Evolutionary conservation across 2,113 vertebrate genomes (phyloP).

Genomic region (Cryptotis parvus): DNA sequence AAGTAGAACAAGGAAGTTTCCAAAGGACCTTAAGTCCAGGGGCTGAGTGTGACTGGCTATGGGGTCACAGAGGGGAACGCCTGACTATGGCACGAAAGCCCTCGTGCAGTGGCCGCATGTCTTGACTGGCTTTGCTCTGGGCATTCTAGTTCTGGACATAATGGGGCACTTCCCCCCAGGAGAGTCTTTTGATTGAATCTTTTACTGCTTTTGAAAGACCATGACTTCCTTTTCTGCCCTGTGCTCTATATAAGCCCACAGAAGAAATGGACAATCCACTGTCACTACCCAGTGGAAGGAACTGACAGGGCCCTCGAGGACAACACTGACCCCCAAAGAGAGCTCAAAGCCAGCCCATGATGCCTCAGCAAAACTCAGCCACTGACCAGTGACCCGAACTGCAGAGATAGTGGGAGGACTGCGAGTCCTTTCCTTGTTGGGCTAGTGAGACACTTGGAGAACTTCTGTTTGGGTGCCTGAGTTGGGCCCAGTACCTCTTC

Average conservation of each 20-base stretch:
- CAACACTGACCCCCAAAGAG: background rate
- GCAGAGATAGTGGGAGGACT: background rate
- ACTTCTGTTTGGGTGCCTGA: too few species aligned
- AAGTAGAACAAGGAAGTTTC: too few species aligned
- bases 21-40: background rate
- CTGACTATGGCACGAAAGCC: background rate
- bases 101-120: background rate
- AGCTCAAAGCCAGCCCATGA: too few species aligned
- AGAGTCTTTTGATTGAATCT: background rate
- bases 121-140: background rate
- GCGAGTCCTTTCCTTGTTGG: background rate
- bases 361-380: too few species aligned
- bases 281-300: background rate
- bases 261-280: background rate
- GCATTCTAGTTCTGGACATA: background rate
- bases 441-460: background rate
- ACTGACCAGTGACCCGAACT: background rate
- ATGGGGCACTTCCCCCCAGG: background rate
- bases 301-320: background rate
- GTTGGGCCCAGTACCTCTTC: too few species aligned
- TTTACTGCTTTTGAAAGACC: background rate
- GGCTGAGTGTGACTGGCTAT: fast-evolving
- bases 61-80: background rate
- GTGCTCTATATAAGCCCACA: background rate
- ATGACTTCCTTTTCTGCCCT: background rate